Evolutionary conservation across 2,113 vertebrate species (phyloP), one percentile per base, ranked within the genome.

Genomic region (Ceuthmochares aereus): DNA sequence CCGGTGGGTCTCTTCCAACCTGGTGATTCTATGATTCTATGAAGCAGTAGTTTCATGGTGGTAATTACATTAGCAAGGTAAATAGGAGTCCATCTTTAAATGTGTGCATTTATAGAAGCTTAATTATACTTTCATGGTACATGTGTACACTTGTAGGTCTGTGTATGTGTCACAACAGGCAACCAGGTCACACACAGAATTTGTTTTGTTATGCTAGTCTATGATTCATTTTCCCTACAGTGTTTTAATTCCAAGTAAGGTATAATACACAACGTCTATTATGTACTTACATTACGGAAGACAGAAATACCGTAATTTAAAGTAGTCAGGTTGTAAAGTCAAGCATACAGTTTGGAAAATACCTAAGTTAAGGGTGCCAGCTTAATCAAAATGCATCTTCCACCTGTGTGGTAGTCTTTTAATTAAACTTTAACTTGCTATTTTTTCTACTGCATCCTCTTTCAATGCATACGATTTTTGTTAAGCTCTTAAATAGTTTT

Each of bases 131-230:
- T n/a, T 22, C 14, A 3, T 10, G 13, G 4, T 56, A 20, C 10
- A 2, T 26, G 16, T 1, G 1, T 54, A 54, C 15, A 15, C 56
- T 47, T 12, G 1, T 42, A 14, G 2, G 0, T 43, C 18, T 49
- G 12, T 32, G 18, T 36, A 3, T 58, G 4, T 78, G 32, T 40
- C 36, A 54, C n/a, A 45, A 36, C 21, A 47, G 42, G 70, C 47
- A 62, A 51, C 42, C n/a, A 25, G 27, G 19, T 54, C 43, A 12
- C 19, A 2, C 34, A 26, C 15, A 42, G 32, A 76, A 82, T 75
- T 49, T 7, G 7, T 68, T n/a, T 32, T 19, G 7, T 52, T 47
- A 6, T 0, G 2, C 8, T 66, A 9, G 13, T 78, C 79, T 69
- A 34, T 58, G 32, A 64, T 22, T 47, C 27, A 6, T 63, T 76